Evolutionary conservation across 2,113 vertebrate species (phyloP).

Genomic region (Atherinomorus stipes): DNA sequence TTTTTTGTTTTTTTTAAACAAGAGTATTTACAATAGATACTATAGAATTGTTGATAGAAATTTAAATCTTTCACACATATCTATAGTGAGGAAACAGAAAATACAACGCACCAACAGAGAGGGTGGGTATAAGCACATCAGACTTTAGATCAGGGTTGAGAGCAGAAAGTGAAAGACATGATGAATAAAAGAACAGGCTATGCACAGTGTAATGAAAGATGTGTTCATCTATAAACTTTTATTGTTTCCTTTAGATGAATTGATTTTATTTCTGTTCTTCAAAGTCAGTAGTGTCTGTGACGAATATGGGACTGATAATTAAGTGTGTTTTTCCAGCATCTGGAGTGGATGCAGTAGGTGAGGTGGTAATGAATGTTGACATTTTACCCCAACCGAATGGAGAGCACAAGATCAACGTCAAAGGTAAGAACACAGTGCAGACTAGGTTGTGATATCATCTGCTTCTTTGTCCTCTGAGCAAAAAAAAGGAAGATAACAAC

Average conservation of each 20-base stretch:
- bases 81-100: background rate
- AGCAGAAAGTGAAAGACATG: background rate
- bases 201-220: background rate
- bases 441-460: background rate
- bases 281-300: constrained; percentile 16
- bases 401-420: constrained; percentile 94
- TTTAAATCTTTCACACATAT: background rate
- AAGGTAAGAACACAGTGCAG: constrained; percentile 84
- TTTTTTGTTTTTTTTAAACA: no score
- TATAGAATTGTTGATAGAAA: background rate
- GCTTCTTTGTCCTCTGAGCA: background rate
- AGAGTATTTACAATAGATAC: background rate
- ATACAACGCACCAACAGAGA: background rate
- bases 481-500: no score
- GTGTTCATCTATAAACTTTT: background rate
- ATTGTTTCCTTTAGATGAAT: constrained; percentile 2
- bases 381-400: constrained; percentile 90
- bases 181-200: background rate
- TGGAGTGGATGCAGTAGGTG: constrained; percentile 92
- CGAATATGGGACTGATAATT: constrained; percentile 3
- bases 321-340: constrained; percentile 82
- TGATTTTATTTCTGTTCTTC: background rate
- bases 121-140: background rate
- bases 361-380: constrained; percentile 93
- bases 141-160: background rate